Conservation (phyloP, 2,797 vertebrate species). For the Anguilla megastoma region DNA sequence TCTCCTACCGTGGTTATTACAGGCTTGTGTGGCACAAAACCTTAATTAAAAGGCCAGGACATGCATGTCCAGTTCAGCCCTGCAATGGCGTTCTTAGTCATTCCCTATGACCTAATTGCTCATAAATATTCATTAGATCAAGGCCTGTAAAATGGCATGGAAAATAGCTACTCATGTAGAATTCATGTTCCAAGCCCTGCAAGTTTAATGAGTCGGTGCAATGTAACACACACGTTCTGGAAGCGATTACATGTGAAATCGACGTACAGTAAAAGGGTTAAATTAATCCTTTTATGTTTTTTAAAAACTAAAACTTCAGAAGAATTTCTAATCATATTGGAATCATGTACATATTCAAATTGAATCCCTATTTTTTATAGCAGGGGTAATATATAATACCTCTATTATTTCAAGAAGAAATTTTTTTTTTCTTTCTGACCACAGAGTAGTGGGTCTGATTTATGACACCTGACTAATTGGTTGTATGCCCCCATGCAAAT, state of each 20-base stretch:
- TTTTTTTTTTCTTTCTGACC: not conserved
- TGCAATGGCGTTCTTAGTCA: not conserved
- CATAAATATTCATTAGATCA: not conserved
- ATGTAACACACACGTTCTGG: not conserved
- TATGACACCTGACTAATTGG: not conserved
- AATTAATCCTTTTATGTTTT: not conserved
- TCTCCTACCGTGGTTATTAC: not conserved
- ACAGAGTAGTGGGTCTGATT: not conserved
- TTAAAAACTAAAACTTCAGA: not conserved
- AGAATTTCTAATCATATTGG: not conserved
- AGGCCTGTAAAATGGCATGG: not conserved
- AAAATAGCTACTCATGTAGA: not conserved
- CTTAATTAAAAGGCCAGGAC: slow-evolving; percentile 15
- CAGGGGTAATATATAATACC: not conserved
- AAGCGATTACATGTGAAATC: not conserved
- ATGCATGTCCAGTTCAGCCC: not conserved
- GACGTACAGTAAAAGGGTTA: not conserved
- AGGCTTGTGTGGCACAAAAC: not conserved
- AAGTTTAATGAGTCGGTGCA: not conserved
- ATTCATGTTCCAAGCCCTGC: not conserved
- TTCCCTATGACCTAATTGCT: not conserved
- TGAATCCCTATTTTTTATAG: not conserved
- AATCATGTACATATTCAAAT: not conserved
- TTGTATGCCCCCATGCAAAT: not conserved
- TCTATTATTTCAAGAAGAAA: not conserved